Evolutionary conservation across 2,888 invertebrate species (phyloP).

Genomic region (Pelosia muscerda): DNA sequence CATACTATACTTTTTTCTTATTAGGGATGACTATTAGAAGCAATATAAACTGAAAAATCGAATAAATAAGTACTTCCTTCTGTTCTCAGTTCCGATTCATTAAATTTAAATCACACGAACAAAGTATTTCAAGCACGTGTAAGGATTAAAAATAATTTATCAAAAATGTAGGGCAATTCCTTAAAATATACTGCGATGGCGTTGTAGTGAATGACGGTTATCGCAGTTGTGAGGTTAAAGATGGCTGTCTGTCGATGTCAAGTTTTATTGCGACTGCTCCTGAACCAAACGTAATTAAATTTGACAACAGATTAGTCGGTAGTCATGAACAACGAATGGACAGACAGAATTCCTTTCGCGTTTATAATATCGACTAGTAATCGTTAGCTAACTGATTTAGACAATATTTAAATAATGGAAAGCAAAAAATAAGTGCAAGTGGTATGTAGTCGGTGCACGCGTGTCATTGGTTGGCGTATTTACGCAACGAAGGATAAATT

Average conservation of each 20-base stretch:
- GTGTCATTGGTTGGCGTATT: too few relatives aligned
- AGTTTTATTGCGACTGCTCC: background rate
- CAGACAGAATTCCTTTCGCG: conserved; percentile 2
- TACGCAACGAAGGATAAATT: too few relatives aligned
- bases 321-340: background rate
- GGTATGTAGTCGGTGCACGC: too few relatives aligned
- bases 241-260: background rate
- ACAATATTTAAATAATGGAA: too few relatives aligned
- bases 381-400: background rate
- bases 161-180: background rate
- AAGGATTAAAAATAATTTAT: background rate
- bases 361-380: background rate
- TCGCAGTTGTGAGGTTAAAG: background rate
- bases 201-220: background rate
- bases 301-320: background rate
- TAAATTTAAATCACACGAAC: background rate
- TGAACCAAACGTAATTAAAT: background rate
- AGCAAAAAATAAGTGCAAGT: too few relatives aligned
- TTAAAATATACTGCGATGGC: background rate
- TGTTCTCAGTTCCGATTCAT: background rate
- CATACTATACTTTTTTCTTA: too few relatives aligned
- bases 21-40: too few relatives aligned
- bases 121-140: background rate
- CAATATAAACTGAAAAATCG: too few relatives aligned
- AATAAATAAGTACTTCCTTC: background rate